Percentiles rank a stretch among this genome's conserved stretches.
phyloP scores from a whole-genome alignment of 1,140 invertebrate genomes.

The Drosophila persimilis region DNA sequence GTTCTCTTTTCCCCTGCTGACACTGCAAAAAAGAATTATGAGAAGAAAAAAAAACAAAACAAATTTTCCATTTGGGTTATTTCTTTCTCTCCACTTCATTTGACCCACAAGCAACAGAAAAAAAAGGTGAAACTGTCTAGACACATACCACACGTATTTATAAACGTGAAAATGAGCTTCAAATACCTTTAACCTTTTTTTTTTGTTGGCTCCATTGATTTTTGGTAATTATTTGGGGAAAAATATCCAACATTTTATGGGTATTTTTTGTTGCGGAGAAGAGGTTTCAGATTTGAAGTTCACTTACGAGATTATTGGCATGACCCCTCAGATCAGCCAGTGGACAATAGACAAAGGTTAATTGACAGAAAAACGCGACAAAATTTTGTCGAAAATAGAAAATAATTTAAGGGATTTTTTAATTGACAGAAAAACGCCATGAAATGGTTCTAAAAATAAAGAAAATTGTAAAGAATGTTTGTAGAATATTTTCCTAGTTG shows the following conservation, averaged over 20 bases:
- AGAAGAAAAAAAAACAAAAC: constrained; percentile 5
- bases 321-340: too few relatives aligned
- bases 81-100: background rate
- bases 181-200: background rate
- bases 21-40: constrained; percentile 34
- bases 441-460: too few relatives aligned
- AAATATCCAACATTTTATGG: constrained; percentile 3
- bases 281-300: too few relatives aligned
- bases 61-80: constrained; percentile 1
- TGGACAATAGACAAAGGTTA: too few relatives aligned
- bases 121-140: constrained; percentile 36
- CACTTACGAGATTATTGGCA: too few relatives aligned
- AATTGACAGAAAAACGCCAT: too few relatives aligned
- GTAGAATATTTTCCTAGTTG: too few relatives aligned
- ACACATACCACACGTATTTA: constrained; percentile 33
- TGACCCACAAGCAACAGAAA: constrained; percentile 10
- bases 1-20: constrained; percentile 2
- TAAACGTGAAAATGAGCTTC: background rate
- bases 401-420: too few relatives aligned
- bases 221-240: background rate
- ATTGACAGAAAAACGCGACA: too few relatives aligned
- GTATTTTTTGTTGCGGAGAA: too few relatives aligned
- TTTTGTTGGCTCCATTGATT: constrained; percentile 11
- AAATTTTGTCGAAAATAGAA: too few relatives aligned
- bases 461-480: too few relatives aligned